A percentile compares a stretch with the other conserved stretches of the same genome.
Conservation (phyloP, 2,797 vertebrate species). For the Oophaga sylvatica region DNA sequence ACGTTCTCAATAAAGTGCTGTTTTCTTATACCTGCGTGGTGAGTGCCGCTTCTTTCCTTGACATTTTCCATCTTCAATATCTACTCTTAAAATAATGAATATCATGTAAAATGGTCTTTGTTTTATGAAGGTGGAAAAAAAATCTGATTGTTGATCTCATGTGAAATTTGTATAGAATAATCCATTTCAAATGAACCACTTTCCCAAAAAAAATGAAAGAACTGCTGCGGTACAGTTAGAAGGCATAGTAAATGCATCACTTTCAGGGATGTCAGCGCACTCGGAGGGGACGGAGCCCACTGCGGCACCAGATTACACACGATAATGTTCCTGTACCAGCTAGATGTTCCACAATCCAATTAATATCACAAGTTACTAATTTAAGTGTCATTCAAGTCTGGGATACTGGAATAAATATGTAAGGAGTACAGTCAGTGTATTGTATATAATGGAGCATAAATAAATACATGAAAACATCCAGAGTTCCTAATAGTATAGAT, state of each 20-base stretch:
- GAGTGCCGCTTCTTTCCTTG: no score
- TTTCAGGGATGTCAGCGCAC: neutral
- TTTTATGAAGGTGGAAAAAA: neutral
- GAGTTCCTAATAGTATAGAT: conserved; percentile 4
- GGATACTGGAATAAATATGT: neutral
- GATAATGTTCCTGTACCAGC: neutral
- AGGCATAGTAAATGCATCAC: neutral
- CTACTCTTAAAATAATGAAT: no score
- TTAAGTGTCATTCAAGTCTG: neutral
- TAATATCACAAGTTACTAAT: neutral
- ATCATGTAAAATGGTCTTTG: neutral
- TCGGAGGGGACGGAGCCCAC: neutral
- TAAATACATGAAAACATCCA: neutral
- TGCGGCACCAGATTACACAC: neutral
- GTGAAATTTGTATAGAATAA: neutral
- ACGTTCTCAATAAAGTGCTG: no score
- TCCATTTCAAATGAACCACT: neutral
- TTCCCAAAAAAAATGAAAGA: neutral
- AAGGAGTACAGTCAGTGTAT: neutral
- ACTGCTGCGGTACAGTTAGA: neutral
- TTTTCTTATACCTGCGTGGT: no score
- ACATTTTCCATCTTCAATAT: no score
- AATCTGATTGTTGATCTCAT: neutral
- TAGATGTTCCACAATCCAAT: neutral
- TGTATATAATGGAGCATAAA: neutral